phyloP scores from a whole-genome alignment of 2,888 invertebrate genomes.

The Nomada hirtipes region DNA sequence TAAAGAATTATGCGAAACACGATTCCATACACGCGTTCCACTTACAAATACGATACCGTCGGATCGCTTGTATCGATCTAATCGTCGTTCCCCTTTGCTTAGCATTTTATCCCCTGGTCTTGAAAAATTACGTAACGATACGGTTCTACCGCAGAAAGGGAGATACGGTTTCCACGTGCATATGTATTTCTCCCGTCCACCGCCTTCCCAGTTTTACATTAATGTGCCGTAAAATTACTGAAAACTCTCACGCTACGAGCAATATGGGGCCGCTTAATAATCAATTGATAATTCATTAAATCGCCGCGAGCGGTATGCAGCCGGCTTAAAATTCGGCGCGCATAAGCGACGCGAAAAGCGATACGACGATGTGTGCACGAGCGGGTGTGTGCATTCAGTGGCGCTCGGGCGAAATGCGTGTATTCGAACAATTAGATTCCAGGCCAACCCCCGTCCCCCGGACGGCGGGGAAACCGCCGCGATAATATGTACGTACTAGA shows the following conservation, averaged over 20 bases:
- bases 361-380: slow-evolving; percentile 14
- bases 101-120: background rate
- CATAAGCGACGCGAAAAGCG: slow-evolving; percentile 38
- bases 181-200: background rate
- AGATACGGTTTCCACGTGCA: background rate
- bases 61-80: slow-evolving; percentile 28
- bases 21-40: slow-evolving; percentile 39
- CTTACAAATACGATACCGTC: slow-evolving; percentile 20
- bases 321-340: slow-evolving; percentile 46
- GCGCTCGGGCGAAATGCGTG: slow-evolving; percentile 76
- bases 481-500: slow-evolving; percentile 76
- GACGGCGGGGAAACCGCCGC: slow-evolving; percentile 42
- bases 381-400: slow-evolving; percentile 25
- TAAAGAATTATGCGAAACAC: slow-evolving; percentile 51
- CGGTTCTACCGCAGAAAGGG: background rate
- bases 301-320: slow-evolving; percentile 30
- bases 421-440: slow-evolving; percentile 80
- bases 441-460: slow-evolving; percentile 56
- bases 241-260: background rate
- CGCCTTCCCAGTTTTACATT: background rate
- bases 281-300: slow-evolving; percentile 51
- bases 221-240: background rate
- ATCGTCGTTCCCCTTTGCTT: background rate
- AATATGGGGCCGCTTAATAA: slow-evolving; percentile 35
- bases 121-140: background rate